Conservation (phyloP, 2,888 invertebrate genomes). For the Syrista parreyssii region DNA sequence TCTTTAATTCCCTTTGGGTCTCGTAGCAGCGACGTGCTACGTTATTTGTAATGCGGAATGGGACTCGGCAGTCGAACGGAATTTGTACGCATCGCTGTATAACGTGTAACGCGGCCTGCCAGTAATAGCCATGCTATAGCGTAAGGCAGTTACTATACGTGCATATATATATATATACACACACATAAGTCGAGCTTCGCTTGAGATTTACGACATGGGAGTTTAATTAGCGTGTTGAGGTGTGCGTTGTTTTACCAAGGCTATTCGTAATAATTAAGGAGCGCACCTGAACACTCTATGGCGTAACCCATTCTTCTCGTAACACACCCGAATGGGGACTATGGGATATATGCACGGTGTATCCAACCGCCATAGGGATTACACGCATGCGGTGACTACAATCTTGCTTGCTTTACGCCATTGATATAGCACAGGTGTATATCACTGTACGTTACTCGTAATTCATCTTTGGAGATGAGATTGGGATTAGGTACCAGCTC, state of each 20-base stretch:
- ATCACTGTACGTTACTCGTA: background rate
- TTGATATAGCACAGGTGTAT: background rate
- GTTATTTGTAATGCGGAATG: background rate
- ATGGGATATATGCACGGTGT: background rate
- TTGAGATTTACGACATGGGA: conserved; percentile 37
- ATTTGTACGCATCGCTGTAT: conserved; percentile 8
- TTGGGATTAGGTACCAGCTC: background rate
- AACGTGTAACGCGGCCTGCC: background rate
- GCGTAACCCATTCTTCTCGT: conserved; percentile 5
- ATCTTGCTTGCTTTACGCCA: background rate
- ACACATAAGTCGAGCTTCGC: conserved; percentile 11
- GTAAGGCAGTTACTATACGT: conserved; percentile 13
- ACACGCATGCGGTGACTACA: background rate
- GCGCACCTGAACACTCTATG: conserved; percentile 3
- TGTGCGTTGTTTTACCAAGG: conserved; percentile 28
- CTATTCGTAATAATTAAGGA: conserved; percentile 43
- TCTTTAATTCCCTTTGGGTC: background rate
- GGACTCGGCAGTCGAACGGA: conserved; percentile 1
- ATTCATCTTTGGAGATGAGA: background rate
- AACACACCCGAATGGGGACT: background rate
- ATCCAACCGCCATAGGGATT: background rate
- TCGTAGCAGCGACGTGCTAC: too few species aligned
- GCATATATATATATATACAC: too few species aligned
- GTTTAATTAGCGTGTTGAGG: conserved; percentile 43
- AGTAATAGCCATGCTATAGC: conserved; percentile 7